Evolutionary conservation across 2,797 vertebrate species (phyloP), one percentile per base, ranked within the genome.

Genomic region (Alauda arvensis): DNA sequence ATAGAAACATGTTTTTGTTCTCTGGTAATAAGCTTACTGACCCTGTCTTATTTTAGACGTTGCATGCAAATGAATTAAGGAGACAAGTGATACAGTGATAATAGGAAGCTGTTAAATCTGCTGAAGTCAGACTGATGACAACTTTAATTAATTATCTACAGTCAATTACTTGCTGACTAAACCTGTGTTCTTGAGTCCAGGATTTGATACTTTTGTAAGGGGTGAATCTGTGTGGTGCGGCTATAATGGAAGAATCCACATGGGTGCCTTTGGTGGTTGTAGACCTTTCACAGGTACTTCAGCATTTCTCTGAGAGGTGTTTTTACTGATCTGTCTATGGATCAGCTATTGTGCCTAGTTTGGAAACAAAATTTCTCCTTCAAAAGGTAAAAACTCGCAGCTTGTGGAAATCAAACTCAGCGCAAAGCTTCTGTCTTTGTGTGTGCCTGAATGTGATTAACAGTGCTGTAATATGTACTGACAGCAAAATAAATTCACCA

Each of bases 401-500:
- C 24, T 65, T 63, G 42, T 68, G 29, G 24, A 53, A 48, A 48
- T 77, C 45, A 72, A 75, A 56, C 39, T 78, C 28, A 17, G 37
- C 33, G 23, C 51, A 67, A 26, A 6, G 13, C 18, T 88, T 83
- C 57, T 83, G 40, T 56, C 51, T 85, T 74, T 0, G 0, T 75
- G 66, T 86, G 37, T 80, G 12, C 45, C 45, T 84, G 34, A 67
- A 80, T 69, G 37, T 63, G 83, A 78, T 81, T 89, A 88, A 83
- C 34, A 6, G 65, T 84, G 61, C 66, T 79, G 25, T 71, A 75
- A 66, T 89, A 92, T 71, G 77, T 90, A 57, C 71, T 87, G 81
- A 77, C 62, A 86, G 71, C 55, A 75, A 77, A 90, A 89, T 80
- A 83, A 89, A 89, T 72, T 83, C 87, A 85, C n/a, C 69, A 90